Evolutionary conservation across 2,797 vertebrate genomes (phyloP).

Genomic region (Silurus aristotelis): DNA sequence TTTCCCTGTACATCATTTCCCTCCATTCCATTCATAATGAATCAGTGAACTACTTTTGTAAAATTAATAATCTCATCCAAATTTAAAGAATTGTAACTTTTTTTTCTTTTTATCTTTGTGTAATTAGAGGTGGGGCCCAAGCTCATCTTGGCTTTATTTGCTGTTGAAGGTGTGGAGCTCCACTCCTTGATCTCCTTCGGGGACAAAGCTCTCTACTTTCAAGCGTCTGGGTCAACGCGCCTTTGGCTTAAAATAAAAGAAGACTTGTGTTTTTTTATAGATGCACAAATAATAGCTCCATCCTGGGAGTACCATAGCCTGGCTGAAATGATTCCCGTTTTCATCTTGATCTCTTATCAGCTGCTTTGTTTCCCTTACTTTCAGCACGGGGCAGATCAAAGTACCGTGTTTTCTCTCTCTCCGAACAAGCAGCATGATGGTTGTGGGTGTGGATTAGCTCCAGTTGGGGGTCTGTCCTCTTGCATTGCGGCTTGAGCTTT

Average conservation of each 20-base stretch:
- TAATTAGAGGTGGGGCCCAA: constrained; percentile 46
- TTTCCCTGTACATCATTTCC: constrained; percentile 47
- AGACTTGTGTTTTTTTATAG: constrained; percentile 37
- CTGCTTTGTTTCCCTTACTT: constrained; percentile 66
- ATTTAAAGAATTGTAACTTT: constrained; percentile 55
- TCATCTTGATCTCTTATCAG: constrained; percentile 59
- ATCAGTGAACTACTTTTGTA: constrained; percentile 65
- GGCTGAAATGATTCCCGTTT: constrained; percentile 60
- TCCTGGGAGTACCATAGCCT: constrained; percentile 48
- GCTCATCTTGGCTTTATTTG: constrained; percentile 52
- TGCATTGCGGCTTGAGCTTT: constrained; percentile 49
- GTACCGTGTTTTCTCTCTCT: constrained; percentile 51
- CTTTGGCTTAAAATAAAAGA: constrained; percentile 56
- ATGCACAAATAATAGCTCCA: constrained; percentile 51
- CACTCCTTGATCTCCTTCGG: constrained; percentile 39
- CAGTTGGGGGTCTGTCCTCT: constrained; percentile 52
- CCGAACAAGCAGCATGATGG: constrained; percentile 46
- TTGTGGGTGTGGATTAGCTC: constrained; percentile 59
- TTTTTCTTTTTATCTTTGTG: constrained; percentile 52
- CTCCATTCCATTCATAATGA: constrained; percentile 58
- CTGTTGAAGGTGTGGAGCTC: constrained; percentile 47
- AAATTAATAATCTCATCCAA: constrained; percentile 60
- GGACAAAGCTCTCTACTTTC: constrained; percentile 45
- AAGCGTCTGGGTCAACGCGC: constrained; percentile 51
- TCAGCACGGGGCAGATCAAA: constrained; percentile 59